phyloP scores from a whole-genome alignment of 1,140 invertebrate genomes.

The Thalassaphorura encarpata region DNA sequence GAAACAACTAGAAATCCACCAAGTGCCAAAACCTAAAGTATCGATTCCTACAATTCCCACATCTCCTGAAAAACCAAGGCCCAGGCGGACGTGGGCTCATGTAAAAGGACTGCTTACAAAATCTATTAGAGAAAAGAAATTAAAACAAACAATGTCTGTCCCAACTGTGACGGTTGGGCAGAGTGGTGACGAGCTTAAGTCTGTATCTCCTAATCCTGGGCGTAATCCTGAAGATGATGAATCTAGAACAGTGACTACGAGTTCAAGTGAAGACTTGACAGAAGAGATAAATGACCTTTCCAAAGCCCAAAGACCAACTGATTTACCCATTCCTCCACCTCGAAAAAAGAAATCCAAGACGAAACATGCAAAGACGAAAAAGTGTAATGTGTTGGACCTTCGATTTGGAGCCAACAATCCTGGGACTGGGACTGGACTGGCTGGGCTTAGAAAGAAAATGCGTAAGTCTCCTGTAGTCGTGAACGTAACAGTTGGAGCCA shows the following conservation, averaged over 20 bases:
- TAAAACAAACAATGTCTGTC: slow-evolving; percentile 43
- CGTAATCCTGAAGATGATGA: not conserved
- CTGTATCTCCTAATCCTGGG: not conserved
- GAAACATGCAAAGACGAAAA: not conserved
- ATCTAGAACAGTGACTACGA: not conserved
- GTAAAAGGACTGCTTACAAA: slow-evolving; percentile 58
- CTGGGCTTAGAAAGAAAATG: slow-evolving; percentile 22
- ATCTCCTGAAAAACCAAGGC: slow-evolving; percentile 8
- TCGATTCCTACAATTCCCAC: no score
- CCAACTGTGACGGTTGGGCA: not conserved
- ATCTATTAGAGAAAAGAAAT: slow-evolving; percentile 45
- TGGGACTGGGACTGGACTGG: not conserved
- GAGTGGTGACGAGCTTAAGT: no score
- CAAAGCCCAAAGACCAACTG: not conserved
- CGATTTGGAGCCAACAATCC: not conserved
- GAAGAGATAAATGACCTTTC: not conserved
- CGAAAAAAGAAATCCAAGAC: slow-evolving; percentile 1
- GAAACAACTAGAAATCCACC: not conserved
- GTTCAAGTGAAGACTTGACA: slow-evolving; percentile 3
- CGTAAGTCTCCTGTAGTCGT: slow-evolving; percentile 13
- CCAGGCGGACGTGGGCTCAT: slow-evolving; percentile 32
- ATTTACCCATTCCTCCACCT: not conserved
- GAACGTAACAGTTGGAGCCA: slow-evolving; percentile 19
- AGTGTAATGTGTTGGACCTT: slow-evolving; percentile 17
- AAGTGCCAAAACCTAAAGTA: no score